These are phyloP conservation scores for Meiosimyza decipiens DNA, from an alignment of 2,888 invertebrate species.

Conservation along the genomic window DNA sequence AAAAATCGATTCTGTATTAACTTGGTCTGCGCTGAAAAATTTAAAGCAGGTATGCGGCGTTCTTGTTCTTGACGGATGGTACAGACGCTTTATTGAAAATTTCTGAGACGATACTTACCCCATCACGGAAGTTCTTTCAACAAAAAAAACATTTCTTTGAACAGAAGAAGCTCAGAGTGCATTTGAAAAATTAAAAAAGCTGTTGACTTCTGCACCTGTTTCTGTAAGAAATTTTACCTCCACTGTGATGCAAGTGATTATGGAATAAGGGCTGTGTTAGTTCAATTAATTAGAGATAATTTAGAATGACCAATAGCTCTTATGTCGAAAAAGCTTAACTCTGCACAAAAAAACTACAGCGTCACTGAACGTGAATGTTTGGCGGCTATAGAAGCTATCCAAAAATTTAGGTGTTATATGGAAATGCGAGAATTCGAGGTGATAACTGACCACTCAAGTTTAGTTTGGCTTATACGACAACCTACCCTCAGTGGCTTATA, in stretches of 20 bases:
- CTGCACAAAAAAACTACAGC: conserved; percentile 5
- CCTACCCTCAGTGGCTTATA: conserved; percentile 25
- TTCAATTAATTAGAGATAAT: conserved; percentile 33
- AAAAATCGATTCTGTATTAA: neutral
- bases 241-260: conserved; percentile 39
- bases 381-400: conserved; percentile 34
- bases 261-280: conserved; percentile 38
- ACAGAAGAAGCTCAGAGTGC: neutral
- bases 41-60: conserved; percentile 11
- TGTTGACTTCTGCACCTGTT: neutral
- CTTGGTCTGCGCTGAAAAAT: neutral
- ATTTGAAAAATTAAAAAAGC: neutral
- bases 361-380: conserved; percentile 41
- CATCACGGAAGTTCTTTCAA: conserved; percentile 5
- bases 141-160: conserved; percentile 17
- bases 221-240: conserved; percentile 28
- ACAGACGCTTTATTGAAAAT: conserved; percentile 24
- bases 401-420: conserved; percentile 38
- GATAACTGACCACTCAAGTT: conserved; percentile 39
- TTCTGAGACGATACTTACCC: conserved; percentile 17
- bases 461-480: conserved; percentile 38
- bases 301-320: conserved; percentile 26
- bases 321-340: conserved; percentile 17
- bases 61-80: conserved; percentile 19
- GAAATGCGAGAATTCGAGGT: conserved; percentile 39